These are phyloP conservation scores for Drosophila multiciliata DNA, from an alignment of 2,888 invertebrate genomes.

Conservation along the genomic window DNA sequence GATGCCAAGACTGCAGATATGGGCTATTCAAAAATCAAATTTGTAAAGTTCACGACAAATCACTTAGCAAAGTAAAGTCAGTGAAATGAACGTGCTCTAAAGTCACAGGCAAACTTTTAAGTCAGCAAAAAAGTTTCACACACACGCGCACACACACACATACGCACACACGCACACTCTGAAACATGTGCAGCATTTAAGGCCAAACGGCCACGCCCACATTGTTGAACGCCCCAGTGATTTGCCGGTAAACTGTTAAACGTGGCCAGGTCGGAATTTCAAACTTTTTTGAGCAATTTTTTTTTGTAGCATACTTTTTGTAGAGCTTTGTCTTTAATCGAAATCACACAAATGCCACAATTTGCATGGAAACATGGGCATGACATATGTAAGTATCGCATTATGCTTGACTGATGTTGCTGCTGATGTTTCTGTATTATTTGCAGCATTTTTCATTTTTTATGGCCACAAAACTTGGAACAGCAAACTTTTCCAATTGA, in stretches of 20 bases:
- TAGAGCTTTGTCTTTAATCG: constrained; percentile 52
- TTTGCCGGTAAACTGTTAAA: constrained; percentile 76
- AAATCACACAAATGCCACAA: constrained; percentile 59
- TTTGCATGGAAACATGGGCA: constrained; percentile 46
- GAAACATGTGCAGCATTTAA: constrained; percentile 23
- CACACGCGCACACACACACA: constrained; percentile 15
- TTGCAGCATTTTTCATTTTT: neutral
- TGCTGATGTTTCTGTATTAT: constrained; percentile 13
- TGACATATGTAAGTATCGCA: constrained; percentile 18
- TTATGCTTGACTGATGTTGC: constrained; percentile 56
- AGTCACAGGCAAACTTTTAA: constrained; percentile 66
- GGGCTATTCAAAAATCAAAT: constrained; percentile 66
- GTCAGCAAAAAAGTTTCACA: constrained; percentile 56
- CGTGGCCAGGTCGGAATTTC: constrained; percentile 64
- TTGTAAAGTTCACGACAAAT: constrained; percentile 71
- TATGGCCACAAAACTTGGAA: constrained; percentile 49
- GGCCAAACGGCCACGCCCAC: constrained; percentile 49
- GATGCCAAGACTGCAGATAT: constrained; percentile 19
- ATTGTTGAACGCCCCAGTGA: constrained; percentile 48
- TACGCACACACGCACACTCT: constrained; percentile 11
- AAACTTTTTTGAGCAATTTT: constrained; percentile 50
- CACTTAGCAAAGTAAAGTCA: constrained; percentile 65
- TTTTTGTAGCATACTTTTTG: constrained; percentile 3
- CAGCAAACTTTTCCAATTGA: constrained; percentile 72
- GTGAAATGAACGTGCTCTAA: constrained; percentile 52